Evolutionary conservation across 2,113 vertebrate genomes (phyloP).

Genomic region (Oenanthe oenanthe): DNA sequence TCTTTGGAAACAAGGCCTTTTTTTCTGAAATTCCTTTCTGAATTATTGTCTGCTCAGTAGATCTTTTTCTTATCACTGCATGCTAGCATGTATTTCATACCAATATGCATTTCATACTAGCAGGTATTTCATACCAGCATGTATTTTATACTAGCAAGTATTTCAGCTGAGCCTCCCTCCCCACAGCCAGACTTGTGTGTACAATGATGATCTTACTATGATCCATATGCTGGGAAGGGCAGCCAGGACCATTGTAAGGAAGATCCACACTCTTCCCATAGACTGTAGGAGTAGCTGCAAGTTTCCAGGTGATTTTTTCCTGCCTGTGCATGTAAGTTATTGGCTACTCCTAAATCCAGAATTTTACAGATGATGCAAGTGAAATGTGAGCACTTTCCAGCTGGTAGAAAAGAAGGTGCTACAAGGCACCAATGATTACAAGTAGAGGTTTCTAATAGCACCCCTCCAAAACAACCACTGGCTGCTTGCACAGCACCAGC

Average conservation of each 20-base stretch:
- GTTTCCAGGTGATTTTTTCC: not conserved
- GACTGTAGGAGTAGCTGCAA: not conserved
- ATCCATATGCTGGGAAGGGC: not conserved
- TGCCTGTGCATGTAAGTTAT: not conserved
- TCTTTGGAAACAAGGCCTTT: not conserved
- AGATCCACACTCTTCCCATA: not conserved
- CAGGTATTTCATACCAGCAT: not conserved
- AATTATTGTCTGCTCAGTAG: not conserved
- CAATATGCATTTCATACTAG: not conserved
- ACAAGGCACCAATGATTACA: fast-evolving
- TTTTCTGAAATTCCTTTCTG: not conserved
- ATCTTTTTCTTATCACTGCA: fast-evolving
- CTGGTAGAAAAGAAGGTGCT: not conserved
- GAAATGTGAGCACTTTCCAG: not conserved
- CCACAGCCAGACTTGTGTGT: not conserved
- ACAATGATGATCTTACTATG: not conserved
- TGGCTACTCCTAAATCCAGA: not conserved
- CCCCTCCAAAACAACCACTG: not conserved
- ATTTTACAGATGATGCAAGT: not conserved
- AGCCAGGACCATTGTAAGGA: not conserved
- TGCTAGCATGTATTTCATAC: not conserved
- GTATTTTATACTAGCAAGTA: not conserved
- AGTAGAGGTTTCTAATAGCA: not conserved
- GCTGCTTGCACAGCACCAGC: not conserved
- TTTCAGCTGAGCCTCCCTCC: not conserved